Conservation (phyloP, 1,140 invertebrate species). For the Acyrthosiphon pisum region DNA sequence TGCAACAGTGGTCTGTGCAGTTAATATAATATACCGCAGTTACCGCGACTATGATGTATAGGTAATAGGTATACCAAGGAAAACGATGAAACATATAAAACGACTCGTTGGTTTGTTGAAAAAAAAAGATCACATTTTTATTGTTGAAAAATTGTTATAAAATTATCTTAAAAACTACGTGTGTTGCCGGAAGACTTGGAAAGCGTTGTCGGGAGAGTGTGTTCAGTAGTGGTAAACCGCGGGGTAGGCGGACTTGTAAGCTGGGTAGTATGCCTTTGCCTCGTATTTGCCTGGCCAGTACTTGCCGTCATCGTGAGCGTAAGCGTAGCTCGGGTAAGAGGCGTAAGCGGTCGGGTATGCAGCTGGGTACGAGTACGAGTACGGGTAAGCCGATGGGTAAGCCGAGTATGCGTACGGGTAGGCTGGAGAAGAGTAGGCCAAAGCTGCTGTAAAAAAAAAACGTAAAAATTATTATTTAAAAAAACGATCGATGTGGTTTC, state of each 20-base stretch:
- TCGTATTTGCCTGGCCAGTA: conserved; percentile 61
- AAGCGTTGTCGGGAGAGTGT: background rate
- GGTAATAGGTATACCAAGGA: background rate
- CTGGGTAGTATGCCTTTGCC: conserved; percentile 28
- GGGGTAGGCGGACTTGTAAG: conserved; percentile 45
- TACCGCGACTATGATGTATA: background rate
- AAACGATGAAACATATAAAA: background rate
- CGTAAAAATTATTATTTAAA: background rate
- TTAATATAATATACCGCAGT: background rate
- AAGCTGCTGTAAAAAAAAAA: conserved; percentile 26
- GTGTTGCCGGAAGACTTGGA: background rate
- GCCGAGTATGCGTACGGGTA: conserved; percentile 49
- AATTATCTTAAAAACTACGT: conserved; percentile 39
- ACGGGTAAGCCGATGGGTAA: conserved; percentile 53
- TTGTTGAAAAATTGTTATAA: background rate
- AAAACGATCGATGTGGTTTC: background rate
- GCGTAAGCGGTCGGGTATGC: conserved; percentile 50
- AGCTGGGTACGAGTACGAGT: conserved; percentile 37
- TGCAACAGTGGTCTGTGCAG: background rate
- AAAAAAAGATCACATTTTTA: conserved; percentile 39
- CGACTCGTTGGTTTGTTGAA: background rate
- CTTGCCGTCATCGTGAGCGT: conserved; percentile 59
- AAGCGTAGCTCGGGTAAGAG: conserved; percentile 58
- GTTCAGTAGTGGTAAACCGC: conserved; percentile 41
- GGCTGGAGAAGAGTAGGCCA: conserved; percentile 45